A percentile compares a stretch with the other conserved stretches of the same genome.
Conservation (phyloP, 1,140 invertebrate species). For the Camponotus vicinus region DNA sequence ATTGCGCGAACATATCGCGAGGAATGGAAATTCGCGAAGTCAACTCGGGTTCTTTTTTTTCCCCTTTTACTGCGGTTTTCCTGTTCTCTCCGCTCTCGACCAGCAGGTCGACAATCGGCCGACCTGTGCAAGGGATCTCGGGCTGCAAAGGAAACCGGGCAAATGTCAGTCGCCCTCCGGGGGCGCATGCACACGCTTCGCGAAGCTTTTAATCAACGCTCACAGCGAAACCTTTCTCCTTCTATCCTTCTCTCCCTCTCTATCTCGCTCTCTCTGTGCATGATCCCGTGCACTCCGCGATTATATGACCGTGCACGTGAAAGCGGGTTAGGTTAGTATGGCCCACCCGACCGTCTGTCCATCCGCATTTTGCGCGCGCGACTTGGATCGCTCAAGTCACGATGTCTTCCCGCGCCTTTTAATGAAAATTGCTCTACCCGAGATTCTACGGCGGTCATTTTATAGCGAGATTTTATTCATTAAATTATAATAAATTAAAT, state of each 20-base stretch:
- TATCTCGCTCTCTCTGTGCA: neutral
- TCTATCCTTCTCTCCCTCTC: slow-evolving; percentile 1
- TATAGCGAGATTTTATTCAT: neutral
- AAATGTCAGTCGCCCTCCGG: slow-evolving; percentile 66
- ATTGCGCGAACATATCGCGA: slow-evolving; percentile 30
- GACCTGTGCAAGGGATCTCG: slow-evolving; percentile 32
- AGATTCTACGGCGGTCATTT: neutral
- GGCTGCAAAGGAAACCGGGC: slow-evolving; percentile 70
- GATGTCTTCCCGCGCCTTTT: slow-evolving; percentile 19
- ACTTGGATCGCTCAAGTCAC: slow-evolving; percentile 39
- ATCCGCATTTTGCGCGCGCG: slow-evolving; percentile 10
- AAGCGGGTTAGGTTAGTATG: slow-evolving; percentile 36
- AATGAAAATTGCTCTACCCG: slow-evolving; percentile 39
- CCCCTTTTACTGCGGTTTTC: slow-evolving; percentile 34
- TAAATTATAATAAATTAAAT: no score
- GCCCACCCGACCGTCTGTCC: neutral
- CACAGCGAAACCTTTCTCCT: slow-evolving; percentile 51
- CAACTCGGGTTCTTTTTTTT: slow-evolving; percentile 39
- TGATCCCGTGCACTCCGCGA: slow-evolving; percentile 9
- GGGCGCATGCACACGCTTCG: slow-evolving; percentile 66
- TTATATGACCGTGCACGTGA: slow-evolving; percentile 45
- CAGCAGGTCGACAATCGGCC: slow-evolving; percentile 53
- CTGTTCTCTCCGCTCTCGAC: slow-evolving; percentile 21
- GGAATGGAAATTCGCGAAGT: slow-evolving; percentile 8
- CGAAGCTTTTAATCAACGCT: slow-evolving; percentile 76